phyloP scores from a whole-genome alignment of 2,888 invertebrate species.

The Deilephila elpenor region DNA sequence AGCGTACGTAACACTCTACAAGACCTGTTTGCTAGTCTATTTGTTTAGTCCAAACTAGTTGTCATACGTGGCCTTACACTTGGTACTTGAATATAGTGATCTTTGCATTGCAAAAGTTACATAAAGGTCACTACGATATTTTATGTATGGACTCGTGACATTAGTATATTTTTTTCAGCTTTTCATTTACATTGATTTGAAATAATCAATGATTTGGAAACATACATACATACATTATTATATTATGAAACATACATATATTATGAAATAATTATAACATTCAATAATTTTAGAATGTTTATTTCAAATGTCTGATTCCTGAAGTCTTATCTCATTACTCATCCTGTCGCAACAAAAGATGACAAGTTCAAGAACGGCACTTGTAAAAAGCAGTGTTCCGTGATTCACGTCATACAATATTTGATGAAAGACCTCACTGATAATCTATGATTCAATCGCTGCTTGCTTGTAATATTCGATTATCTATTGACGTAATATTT shows the following conservation, averaged over 20 bases:
- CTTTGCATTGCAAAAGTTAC: background rate
- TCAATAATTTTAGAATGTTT: no score
- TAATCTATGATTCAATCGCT: conserved; percentile 2
- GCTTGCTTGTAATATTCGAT: background rate
- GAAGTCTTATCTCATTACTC: no score
- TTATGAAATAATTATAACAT: no score
- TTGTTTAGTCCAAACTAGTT: conserved; percentile 6
- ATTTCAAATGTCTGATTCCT: no score
- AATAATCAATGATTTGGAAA: no score
- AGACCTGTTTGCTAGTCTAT: background rate
- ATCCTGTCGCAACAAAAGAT: background rate
- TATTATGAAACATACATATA: no score
- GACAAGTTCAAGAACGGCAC: background rate
- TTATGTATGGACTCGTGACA: no score
- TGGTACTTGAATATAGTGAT: background rate
- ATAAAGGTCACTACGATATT: no score
- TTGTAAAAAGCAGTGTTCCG: background rate
- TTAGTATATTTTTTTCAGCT: no score
- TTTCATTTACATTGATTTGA: no score
- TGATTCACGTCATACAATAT: background rate
- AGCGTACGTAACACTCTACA: conserved; percentile 37
- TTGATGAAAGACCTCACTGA: background rate
- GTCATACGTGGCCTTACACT: background rate
- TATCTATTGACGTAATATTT: background rate
- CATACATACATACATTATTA: no score